phyloP scores from a whole-genome alignment of 1,140 invertebrate genomes.

The Listronotus oregonensis region DNA sequence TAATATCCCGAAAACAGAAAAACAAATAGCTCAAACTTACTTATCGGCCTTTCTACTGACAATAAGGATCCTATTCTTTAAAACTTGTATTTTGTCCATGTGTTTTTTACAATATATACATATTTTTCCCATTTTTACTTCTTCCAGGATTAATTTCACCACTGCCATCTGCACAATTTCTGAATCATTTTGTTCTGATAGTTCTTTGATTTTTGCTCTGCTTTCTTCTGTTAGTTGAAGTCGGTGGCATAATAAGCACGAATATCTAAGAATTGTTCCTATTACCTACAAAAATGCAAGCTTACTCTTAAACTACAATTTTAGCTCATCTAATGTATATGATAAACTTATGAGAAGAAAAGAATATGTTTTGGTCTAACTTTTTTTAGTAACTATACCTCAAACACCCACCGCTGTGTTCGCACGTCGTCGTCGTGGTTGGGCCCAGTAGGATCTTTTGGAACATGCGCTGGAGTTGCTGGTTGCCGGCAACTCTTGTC shows the following conservation, averaged over 20 bases:
- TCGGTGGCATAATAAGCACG: constrained; percentile 73
- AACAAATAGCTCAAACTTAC: constrained; percentile 22
- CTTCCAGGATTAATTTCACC: constrained; percentile 63
- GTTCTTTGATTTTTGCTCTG: constrained; percentile 48
- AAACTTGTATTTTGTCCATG: constrained; percentile 65
- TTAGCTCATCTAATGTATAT: too few relatives aligned
- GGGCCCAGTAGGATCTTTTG: too few relatives aligned
- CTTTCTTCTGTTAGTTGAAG: constrained; percentile 68
- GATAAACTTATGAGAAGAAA: too few relatives aligned
- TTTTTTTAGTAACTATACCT: too few relatives aligned
- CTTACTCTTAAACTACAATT: too few relatives aligned
- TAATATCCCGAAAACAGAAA: too few relatives aligned
- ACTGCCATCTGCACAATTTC: constrained; percentile 44
- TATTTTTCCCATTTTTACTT: constrained; percentile 60
- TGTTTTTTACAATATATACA: constrained; percentile 68
- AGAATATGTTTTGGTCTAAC: too few relatives aligned
- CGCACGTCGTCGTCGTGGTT: too few relatives aligned
- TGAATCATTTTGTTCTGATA: constrained; percentile 18
- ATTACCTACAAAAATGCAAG: constrained; percentile 61
- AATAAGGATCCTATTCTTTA: constrained; percentile 66
- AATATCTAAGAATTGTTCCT: constrained; percentile 67
- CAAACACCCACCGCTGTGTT: too few relatives aligned
- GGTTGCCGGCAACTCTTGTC: too few relatives aligned
- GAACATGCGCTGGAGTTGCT: too few relatives aligned
- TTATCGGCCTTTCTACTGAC: constrained; percentile 52